A percentile compares a stretch with the other conserved stretches of the same genome.
phyloP scores from a whole-genome alignment of 1,140 invertebrate species.

The Anoplolepis gracilipes region DNA sequence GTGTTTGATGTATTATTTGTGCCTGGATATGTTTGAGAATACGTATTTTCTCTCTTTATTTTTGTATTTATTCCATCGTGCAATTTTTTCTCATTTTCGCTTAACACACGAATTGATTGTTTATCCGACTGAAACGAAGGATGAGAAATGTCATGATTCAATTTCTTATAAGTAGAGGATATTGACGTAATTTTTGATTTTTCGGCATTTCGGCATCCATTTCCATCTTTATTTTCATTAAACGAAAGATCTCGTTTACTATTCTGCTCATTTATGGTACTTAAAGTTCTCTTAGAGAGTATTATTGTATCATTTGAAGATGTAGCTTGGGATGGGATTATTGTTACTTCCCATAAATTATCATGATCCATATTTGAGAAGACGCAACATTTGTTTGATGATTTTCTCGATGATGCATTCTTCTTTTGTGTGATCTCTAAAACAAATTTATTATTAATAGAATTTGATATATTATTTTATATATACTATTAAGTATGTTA shows the following conservation, averaged over 20 bases:
- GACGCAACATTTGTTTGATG: not conserved
- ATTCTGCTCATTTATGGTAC: slow-evolving; percentile 27
- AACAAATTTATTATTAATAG: not conserved
- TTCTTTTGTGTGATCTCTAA: not conserved
- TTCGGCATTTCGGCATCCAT: not conserved
- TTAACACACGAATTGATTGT: not conserved
- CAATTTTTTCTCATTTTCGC: slow-evolving; percentile 23
- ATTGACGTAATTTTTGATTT: not conserved
- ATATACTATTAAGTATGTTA: not conserved
- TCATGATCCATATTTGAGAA: slow-evolving; percentile 38
- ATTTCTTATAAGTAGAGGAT: not conserved
- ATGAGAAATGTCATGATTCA: not conserved
- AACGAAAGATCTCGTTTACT: not conserved
- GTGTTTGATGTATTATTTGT: not conserved
- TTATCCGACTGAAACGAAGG: not conserved
- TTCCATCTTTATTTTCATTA: not conserved
- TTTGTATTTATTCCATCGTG: not conserved
- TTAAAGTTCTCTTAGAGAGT: slow-evolving; percentile 41
- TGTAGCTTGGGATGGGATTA: not conserved
- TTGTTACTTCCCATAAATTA: slow-evolving; percentile 45
- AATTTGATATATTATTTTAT: not conserved
- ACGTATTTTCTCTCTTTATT: not conserved
- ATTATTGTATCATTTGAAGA: not conserved
- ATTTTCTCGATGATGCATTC: not conserved
- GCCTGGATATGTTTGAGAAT: not conserved